These are phyloP conservation scores for Natrix natrix DNA, from an alignment of 2,797 vertebrate genomes.

Conservation along the genomic window DNA sequence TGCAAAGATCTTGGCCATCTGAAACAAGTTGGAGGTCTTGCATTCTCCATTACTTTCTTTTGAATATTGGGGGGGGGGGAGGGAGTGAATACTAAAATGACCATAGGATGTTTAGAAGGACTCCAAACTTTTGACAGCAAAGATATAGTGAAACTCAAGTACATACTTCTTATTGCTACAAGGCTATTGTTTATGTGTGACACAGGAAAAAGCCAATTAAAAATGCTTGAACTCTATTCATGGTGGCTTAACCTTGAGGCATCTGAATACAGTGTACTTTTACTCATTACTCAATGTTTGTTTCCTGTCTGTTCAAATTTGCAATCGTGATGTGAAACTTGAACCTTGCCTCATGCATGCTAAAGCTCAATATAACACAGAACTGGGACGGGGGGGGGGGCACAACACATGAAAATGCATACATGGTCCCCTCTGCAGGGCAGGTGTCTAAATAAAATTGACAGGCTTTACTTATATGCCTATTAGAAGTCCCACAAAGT, in stretches of 20 bases:
- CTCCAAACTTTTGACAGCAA: not conserved
- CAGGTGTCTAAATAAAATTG: not conserved
- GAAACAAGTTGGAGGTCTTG: not conserved
- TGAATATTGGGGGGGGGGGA: not conserved
- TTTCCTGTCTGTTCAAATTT: not conserved
- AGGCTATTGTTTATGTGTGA: not conserved
- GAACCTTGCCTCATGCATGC: not conserved
- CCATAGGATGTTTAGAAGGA: not conserved
- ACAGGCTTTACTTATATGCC: not conserved
- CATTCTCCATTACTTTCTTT: not conserved
- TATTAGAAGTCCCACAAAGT: not conserved
- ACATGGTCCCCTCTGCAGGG: not conserved
- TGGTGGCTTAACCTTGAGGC: not conserved
- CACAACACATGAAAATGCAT: not conserved
- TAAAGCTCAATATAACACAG: not conserved
- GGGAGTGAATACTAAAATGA: not conserved
- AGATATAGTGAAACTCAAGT: not conserved
- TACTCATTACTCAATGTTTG: not conserved
- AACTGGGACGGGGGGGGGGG: not conserved
- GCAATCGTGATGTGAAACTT: not conserved
- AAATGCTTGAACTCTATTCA: not conserved
- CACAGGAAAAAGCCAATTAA: not conserved
- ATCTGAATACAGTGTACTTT: not conserved
- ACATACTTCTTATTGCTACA: not conserved
- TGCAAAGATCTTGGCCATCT: not conserved